Percentiles rank a stretch among this genome's conserved stretches.
These are phyloP conservation scores for Puffinus mauretanicus DNA, from an alignment of 2,113 vertebrate species.

Conservation along the genomic window DNA sequence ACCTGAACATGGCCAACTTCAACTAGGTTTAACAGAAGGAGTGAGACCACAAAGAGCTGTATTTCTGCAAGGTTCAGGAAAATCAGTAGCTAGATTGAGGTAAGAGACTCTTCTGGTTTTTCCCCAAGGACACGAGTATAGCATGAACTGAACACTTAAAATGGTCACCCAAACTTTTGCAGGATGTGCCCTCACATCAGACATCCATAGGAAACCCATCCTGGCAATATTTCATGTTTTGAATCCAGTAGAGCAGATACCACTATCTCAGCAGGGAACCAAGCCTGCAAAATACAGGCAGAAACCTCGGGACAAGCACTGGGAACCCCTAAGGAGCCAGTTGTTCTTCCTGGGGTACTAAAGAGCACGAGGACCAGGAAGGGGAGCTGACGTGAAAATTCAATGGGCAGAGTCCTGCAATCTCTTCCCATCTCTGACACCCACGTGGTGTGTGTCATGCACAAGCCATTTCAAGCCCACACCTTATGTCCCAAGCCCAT, in stretches of 20 bases:
- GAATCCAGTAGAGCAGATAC: neutral
- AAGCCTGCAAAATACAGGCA: neutral
- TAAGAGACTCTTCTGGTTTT: neutral
- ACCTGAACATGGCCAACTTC: fast-evolving
- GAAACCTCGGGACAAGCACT: neutral
- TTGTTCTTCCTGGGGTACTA: neutral
- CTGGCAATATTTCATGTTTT: neutral
- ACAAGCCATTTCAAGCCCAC: neutral
- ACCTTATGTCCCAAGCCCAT: neutral
- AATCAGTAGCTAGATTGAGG: neutral
- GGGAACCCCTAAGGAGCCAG: neutral
- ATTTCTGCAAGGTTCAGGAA: neutral
- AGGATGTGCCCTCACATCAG: neutral
- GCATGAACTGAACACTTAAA: neutral
- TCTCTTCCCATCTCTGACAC: neutral
- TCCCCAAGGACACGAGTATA: neutral
- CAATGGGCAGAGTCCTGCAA: neutral
- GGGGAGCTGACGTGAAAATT: neutral
- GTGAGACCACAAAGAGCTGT: neutral
- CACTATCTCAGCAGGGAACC: neutral
- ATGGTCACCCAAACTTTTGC: neutral
- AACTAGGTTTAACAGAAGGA: neutral
- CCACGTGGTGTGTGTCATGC: neutral
- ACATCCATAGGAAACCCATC: neutral
- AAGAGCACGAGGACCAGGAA: neutral